phyloP scores from a whole-genome alignment of 1,140 invertebrate species.

The Drosophila tani region DNA sequence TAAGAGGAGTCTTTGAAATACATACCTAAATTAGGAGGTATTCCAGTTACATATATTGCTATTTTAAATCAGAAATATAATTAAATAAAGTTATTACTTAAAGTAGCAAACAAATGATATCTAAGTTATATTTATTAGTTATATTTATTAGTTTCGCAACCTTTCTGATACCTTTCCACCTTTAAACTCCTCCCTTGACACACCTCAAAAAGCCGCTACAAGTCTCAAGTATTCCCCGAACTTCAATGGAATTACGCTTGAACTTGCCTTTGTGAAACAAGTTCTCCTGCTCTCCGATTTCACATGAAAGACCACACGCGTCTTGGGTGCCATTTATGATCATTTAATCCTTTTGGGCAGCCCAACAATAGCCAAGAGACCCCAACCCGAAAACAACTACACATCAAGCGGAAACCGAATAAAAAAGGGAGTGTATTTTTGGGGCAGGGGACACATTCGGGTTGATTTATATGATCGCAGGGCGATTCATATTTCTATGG shows the following conservation, averaged over 20 bases:
- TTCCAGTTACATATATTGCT: not conserved
- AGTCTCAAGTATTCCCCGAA: slow-evolving; percentile 29
- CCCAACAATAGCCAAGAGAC: slow-evolving; percentile 37
- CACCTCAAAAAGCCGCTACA: not conserved
- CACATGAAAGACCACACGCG: slow-evolving; percentile 31
- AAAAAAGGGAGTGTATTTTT: slow-evolving; percentile 60
- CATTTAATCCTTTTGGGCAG: slow-evolving; percentile 70
- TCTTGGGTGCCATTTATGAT: slow-evolving; percentile 57
- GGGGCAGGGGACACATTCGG: slow-evolving; percentile 49
- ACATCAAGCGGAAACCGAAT: slow-evolving; percentile 38
- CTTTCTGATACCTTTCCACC: not conserved
- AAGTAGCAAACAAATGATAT: no score
- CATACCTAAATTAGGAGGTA: not conserved
- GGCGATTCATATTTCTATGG: slow-evolving; percentile 72
- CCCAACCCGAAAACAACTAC: slow-evolving; percentile 19
- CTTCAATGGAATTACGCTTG: slow-evolving; percentile 46
- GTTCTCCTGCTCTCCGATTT: slow-evolving; percentile 38
- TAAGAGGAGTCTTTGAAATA: no score
- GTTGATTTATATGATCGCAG: slow-evolving; percentile 65
- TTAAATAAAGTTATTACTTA: no score
- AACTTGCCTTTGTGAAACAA: slow-evolving; percentile 41
- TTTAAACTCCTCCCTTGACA: not conserved
- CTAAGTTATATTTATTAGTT: no score
- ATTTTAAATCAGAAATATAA: not conserved
- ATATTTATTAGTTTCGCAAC: not conserved